Conservation (phyloP, 92 coral and sea anemone species). For the Zoanthus gigantus region DNA sequence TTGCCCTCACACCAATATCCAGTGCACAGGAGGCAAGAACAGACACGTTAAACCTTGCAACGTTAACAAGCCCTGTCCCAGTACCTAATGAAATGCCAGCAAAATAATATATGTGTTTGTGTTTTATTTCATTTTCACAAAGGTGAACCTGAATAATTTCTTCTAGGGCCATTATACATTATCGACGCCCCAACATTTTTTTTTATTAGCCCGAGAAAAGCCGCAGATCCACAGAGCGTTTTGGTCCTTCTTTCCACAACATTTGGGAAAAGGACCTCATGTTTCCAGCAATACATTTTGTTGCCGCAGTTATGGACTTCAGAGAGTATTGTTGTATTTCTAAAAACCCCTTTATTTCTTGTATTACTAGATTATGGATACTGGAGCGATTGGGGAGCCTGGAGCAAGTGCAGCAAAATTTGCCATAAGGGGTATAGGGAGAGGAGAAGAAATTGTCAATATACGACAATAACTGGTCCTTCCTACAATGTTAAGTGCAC, state of each 20-base stretch:
- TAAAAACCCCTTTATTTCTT: neutral
- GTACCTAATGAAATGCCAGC: neutral
- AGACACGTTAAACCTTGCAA: conserved; percentile 2
- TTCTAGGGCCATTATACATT: too few relatives aligned
- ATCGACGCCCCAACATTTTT: too few relatives aligned
- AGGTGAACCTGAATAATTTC: too few relatives aligned
- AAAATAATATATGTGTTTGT: too few relatives aligned
- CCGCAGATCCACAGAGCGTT: too few relatives aligned
- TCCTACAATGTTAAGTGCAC: conserved; percentile 7
- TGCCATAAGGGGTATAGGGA: conserved; percentile 40
- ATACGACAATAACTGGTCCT: neutral
- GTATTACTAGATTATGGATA: conserved; percentile 20
- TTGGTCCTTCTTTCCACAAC: too few relatives aligned
- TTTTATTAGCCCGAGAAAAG: too few relatives aligned
- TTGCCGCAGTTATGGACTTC: too few relatives aligned
- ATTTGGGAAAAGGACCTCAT: too few relatives aligned
- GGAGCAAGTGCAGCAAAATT: conserved; percentile 43
- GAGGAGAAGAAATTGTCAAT: conserved; percentile 29
- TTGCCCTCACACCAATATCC: neutral
- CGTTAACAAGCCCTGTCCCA: conserved; percentile 11
- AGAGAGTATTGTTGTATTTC: too few relatives aligned
- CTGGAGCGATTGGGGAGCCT: conserved; percentile 43
- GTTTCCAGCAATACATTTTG: too few relatives aligned
- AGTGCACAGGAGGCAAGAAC: conserved; percentile 24
- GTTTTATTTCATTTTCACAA: too few relatives aligned